Evolutionary conservation across 2,797 vertebrate species (phyloP).

Genomic region (Sparidentex hasta): DNA sequence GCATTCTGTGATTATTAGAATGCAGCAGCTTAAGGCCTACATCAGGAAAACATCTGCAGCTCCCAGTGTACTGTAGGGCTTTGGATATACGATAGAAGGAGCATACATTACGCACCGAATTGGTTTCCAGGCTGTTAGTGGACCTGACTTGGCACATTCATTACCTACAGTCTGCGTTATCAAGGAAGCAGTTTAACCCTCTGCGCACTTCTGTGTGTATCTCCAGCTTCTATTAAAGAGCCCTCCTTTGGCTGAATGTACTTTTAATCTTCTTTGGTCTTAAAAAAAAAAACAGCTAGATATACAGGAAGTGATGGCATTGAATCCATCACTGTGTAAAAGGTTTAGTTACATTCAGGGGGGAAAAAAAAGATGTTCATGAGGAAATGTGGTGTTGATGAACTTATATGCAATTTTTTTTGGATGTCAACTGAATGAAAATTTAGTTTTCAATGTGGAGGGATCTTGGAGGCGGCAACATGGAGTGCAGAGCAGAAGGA

Average conservation of each 20-base stretch:
- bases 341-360: background rate
- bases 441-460: slow-evolving; percentile 24
- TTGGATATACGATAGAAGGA: background rate
- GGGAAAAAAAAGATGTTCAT: background rate
- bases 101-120: background rate
- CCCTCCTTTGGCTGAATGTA: background rate
- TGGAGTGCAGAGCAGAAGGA: slow-evolving; percentile 46
- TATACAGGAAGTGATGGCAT: background rate
- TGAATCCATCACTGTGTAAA: background rate
- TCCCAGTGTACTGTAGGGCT: background rate
- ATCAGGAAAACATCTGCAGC: background rate
- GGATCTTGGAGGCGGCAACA: slow-evolving; percentile 29
- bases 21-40: background rate
- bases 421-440: slow-evolving; percentile 1
- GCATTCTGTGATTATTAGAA: background rate
- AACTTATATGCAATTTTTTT: slow-evolving; percentile 6
- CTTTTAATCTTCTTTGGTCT: background rate
- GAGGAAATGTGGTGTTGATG: background rate
- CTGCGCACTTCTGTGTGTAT: background rate
- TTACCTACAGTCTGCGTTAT: background rate
- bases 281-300: background rate
- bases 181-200: background rate
- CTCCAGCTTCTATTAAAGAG: background rate
- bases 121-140: background rate
- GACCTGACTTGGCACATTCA: background rate